A percentile compares a stretch with the other conserved stretches of the same genome.
These are phyloP conservation scores for Tetramorium parvispinum DNA, from an alignment of 1,140 invertebrate species.

Conservation along the genomic window DNA sequence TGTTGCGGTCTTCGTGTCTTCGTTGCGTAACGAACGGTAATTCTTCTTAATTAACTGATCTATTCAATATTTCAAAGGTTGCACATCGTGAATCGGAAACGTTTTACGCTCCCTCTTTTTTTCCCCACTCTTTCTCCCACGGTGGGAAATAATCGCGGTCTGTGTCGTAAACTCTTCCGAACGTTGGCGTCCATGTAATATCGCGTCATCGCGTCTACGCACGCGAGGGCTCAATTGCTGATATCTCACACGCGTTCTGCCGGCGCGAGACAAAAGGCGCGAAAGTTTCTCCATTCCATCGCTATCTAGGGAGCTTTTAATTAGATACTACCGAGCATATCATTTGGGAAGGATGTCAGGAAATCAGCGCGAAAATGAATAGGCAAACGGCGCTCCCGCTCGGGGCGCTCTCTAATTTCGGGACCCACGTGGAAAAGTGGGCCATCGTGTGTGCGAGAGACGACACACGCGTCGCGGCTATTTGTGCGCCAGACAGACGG, in stretches of 20 bases:
- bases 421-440: conserved; percentile 69
- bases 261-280: background rate
- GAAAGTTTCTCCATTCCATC: conserved; percentile 25
- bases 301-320: conserved; percentile 31
- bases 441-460: conserved; percentile 67
- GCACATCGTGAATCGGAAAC: background rate
- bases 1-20: conserved; percentile 16
- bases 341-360: conserved; percentile 31
- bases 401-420: conserved; percentile 65
- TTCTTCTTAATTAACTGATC: conserved; percentile 16
- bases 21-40: conserved; percentile 24
- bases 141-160: background rate
- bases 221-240: background rate
- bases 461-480: conserved; percentile 64
- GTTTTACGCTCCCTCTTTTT: background rate
- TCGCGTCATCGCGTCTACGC: background rate
- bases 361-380: conserved; percentile 57
- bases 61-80: background rate
- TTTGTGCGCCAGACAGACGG: conserved; percentile 65
- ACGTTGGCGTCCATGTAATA: background rate
- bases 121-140: background rate
- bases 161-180: background rate
- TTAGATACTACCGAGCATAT: background rate
- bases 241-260: background rate
- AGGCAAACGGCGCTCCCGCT: background rate